Conservation (phyloP, 2,797 vertebrate genomes). For the Octomys mimax region DNA sequence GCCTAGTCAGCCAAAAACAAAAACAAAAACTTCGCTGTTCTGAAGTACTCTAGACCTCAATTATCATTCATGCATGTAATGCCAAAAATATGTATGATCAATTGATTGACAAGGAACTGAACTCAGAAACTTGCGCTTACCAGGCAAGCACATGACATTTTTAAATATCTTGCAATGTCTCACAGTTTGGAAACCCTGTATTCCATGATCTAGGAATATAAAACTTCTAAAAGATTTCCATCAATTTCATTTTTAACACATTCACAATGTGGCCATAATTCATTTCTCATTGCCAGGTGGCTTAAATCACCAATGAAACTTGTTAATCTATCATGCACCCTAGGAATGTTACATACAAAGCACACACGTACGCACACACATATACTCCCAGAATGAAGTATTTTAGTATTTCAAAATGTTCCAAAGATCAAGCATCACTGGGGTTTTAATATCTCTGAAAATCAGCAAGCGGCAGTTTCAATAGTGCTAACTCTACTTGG, state of each 20-base stretch:
- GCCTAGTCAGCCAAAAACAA: background rate
- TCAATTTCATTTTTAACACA: background rate
- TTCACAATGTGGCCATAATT: background rate
- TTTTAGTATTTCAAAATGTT: conserved; percentile 44
- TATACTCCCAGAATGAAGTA: conserved; percentile 34
- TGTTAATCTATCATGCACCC: background rate
- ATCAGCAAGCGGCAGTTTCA: conserved; percentile 45
- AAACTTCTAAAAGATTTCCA: conserved; percentile 45
- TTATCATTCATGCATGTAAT: background rate
- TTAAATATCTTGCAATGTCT: background rate
- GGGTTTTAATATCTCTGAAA: conserved; percentile 28
- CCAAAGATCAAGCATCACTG: background rate
- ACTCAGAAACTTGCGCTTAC: too few relatives aligned
- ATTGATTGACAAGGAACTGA: background rate
- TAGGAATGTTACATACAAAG: conserved; percentile 58
- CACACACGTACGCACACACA: background rate
- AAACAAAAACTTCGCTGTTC: conserved; percentile 6
- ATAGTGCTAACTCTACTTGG: conserved; percentile 30
- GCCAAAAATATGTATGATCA: background rate
- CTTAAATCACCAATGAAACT: background rate
- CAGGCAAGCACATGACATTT: background rate
- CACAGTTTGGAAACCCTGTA: background rate
- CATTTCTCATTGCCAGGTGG: background rate
- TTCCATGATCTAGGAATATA: background rate
- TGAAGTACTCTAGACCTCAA: conserved; percentile 34